Conservation (phyloP, 2,888 invertebrate genomes). For the Eilema caniola region DNA sequence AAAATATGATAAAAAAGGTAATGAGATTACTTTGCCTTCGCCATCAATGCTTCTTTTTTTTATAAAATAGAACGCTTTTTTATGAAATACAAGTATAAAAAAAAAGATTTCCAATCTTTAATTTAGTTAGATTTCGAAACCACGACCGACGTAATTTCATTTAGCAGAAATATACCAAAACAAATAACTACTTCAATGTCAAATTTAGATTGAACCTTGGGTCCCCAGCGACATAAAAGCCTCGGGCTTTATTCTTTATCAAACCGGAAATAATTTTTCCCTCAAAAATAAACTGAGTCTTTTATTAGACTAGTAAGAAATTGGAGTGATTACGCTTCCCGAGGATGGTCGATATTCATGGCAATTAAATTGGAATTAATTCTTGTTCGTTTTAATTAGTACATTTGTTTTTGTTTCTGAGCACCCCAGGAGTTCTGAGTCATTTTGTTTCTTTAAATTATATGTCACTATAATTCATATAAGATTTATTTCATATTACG, state of each 20-base stretch:
- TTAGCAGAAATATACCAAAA: conserved; percentile 51
- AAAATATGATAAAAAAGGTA: conserved; percentile 11
- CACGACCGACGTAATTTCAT: conserved; percentile 50
- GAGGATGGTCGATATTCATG: conserved; percentile 15
- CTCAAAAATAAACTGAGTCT: conserved; percentile 54
- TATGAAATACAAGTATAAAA: conserved; percentile 21
- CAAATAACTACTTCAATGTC: conserved; percentile 62
- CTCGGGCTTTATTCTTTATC: conserved; percentile 60
- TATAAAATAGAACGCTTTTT: neutral
- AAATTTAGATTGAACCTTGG: conserved; percentile 68
- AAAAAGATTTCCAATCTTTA: conserved; percentile 44
- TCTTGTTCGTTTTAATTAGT: conserved; percentile 41
- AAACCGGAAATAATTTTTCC: conserved; percentile 61
- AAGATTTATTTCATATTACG: neutral
- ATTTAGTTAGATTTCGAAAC: conserved; percentile 46
- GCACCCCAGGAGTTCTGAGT: neutral
- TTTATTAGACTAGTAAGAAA: conserved; percentile 24
- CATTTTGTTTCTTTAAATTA: neutral
- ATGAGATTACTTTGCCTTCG: conserved; percentile 1
- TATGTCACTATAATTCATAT: neutral
- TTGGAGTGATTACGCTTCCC: conserved; percentile 17
- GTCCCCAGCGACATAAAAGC: conserved; percentile 49
- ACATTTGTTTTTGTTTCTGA: conserved; percentile 20
- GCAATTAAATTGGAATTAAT: conserved; percentile 31
- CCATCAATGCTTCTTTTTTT: neutral